These are phyloP conservation scores for Drosophila melanosoma DNA, from an alignment of 2,888 invertebrate genomes.

Conservation along the genomic window DNA sequence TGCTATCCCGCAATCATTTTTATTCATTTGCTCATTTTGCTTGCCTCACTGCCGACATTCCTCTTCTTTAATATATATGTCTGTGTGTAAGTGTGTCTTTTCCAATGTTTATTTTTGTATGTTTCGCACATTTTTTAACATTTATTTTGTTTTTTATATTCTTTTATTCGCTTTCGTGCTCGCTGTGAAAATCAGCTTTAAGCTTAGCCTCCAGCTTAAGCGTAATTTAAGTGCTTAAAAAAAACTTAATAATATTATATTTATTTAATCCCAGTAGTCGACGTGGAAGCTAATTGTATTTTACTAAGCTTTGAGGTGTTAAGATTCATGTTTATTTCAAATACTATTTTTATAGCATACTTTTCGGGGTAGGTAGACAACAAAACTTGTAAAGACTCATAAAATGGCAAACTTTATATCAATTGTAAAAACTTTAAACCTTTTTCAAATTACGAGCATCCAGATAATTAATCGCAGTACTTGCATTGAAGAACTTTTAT, in stretches of 20 bases:
- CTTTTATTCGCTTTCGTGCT: conserved; percentile 28
- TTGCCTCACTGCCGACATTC: conserved; percentile 33
- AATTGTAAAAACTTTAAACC: background rate
- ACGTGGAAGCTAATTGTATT: conserved; percentile 8
- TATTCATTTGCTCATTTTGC: conserved; percentile 62
- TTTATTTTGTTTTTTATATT: conserved; percentile 18
- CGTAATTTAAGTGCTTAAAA: background rate
- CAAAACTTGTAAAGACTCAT: background rate
- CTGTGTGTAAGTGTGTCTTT: conserved; percentile 2
- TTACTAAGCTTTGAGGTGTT: conserved; percentile 2
- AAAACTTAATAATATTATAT: conserved; percentile 1
- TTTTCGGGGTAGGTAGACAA: conserved; percentile 2
- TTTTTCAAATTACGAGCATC: background rate
- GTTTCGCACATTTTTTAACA: conserved; percentile 39
- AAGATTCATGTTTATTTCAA: background rate
- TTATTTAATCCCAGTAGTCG: too few species aligned
- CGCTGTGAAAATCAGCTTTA: conserved; percentile 39
- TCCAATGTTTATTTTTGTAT: conserved; percentile 6
- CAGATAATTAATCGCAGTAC: background rate
- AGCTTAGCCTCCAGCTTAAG: conserved; percentile 26
- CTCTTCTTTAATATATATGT: background rate
- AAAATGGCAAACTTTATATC: background rate
- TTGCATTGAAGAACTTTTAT: background rate
- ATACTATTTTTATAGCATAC: conserved; percentile 23
- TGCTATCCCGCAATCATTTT: conserved; percentile 58